A percentile compares a stretch with the other conserved stretches of the same genome.
These are phyloP conservation scores for Ceratotherium simum DNA, from an alignment of 2,113 vertebrate genomes.

Conservation along the genomic window DNA sequence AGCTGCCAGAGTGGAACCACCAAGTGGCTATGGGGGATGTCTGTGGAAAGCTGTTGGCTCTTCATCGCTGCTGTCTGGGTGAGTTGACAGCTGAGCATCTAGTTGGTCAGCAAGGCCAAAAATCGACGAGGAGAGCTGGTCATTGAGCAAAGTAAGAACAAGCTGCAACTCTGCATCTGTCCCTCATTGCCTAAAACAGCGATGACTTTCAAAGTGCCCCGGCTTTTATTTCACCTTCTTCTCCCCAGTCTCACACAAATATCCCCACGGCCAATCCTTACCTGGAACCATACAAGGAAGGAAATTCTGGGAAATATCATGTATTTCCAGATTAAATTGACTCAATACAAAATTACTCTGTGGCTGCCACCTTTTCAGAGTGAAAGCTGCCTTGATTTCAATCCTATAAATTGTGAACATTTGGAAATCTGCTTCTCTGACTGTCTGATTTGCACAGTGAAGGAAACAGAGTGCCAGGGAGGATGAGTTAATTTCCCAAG, in stretches of 20 bases:
- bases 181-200: background rate
- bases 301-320: background rate
- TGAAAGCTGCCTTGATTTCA: background rate
- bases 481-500: background rate
- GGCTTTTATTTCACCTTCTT: background rate
- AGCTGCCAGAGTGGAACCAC: background rate
- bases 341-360: background rate
- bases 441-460: background rate
- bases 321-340: background rate
- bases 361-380: background rate
- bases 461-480: background rate
- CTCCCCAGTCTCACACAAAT: background rate
- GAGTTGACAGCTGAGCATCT: background rate
- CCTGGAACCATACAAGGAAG: background rate
- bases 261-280: background rate
- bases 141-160: background rate
- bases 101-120: background rate
- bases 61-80: background rate
- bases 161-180: background rate
- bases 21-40: rapidly evolving
- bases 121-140: background rate
- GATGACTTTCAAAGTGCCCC: background rate
- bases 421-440: background rate
- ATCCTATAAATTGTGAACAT: background rate
- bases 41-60: background rate